Evolutionary conservation across 1,140 invertebrate genomes (phyloP).

Genomic region (Helicorthomorpha holstii): DNA sequence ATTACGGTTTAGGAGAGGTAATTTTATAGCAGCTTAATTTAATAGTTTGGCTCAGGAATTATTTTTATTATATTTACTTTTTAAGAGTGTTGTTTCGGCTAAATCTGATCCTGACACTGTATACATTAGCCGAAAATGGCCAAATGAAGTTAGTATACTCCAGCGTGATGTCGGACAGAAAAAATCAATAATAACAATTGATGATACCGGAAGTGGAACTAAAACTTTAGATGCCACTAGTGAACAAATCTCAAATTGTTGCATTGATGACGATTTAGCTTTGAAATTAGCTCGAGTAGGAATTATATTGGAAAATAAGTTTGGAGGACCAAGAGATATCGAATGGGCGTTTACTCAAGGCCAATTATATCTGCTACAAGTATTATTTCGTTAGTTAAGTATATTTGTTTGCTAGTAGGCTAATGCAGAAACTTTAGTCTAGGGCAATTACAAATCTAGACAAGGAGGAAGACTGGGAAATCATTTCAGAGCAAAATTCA

Average conservation of each 20-base stretch:
- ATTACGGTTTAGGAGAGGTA: conserved; percentile 67
- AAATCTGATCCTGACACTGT: conserved; percentile 53
- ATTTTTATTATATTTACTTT: conserved; percentile 10
- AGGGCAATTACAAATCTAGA: too few species aligned
- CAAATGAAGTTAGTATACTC: conserved; percentile 16
- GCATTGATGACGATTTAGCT: conserved; percentile 31
- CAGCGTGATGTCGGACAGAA: not conserved
- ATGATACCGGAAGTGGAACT: conserved; percentile 22
- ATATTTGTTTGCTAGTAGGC: too few species aligned
- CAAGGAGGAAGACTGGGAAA: too few species aligned
- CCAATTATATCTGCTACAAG: conserved; percentile 22
- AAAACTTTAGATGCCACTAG: conserved; percentile 23
- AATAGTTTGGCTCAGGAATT: too few species aligned
- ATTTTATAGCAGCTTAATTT: too few species aligned
- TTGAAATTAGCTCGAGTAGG: conserved; percentile 30
- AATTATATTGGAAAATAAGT: conserved; percentile 39
- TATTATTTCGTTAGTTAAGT: too few species aligned
- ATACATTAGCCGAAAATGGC: conserved; percentile 31
- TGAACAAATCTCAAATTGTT: conserved; percentile 24
- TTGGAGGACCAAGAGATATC: conserved; percentile 48
- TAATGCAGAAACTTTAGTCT: too few species aligned
- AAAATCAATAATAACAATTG: too few species aligned
- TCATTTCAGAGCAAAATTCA: too few species aligned
- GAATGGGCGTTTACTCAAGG: conserved; percentile 36
- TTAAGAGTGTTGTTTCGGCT: conserved; percentile 55